Percentiles rank a stretch among this genome's conserved stretches.
Conservation (phyloP, 2,797 vertebrate genomes). For the Xenopus petersii region DNA sequence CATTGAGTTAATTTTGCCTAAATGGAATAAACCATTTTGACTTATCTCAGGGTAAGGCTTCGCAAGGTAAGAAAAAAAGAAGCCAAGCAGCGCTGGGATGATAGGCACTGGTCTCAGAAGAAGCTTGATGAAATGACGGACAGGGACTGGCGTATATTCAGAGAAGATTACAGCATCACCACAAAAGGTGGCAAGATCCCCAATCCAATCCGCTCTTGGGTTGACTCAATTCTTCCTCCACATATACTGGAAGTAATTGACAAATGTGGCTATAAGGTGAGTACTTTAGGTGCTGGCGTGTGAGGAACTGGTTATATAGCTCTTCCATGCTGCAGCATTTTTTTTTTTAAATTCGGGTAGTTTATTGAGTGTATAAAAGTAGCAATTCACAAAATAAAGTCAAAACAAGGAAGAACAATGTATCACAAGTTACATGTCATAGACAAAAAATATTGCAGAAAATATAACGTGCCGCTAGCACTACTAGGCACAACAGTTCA, state of each 20-base stretch:
- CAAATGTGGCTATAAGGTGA: conserved; percentile 96
- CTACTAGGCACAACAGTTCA: too few species aligned
- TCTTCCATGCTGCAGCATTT: too few species aligned
- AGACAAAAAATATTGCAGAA: too few species aligned
- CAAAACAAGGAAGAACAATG: too few species aligned
- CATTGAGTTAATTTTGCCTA: too few species aligned
- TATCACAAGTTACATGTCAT: too few species aligned
- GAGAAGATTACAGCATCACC: conserved; percentile 97
- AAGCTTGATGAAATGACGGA: conserved; percentile 98
- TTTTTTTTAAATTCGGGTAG: too few species aligned
- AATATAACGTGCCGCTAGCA: too few species aligned
- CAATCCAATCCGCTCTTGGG: conserved; percentile 97
- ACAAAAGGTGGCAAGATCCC: conserved; percentile 98
- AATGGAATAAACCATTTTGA: not conserved
- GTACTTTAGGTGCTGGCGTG: not conserved
- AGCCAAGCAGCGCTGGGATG: conserved; percentile 97
- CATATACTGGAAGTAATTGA: conserved; percentile 98
- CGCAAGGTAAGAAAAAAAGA: conserved; percentile 96
- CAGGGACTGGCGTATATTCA: conserved; percentile 96
- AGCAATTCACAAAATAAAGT: too few species aligned
- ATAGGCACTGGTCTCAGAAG: conserved; percentile 98
- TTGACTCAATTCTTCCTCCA: conserved; percentile 85
- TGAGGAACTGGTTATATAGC: too few species aligned
- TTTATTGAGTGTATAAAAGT: too few species aligned
- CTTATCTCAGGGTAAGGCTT: conserved; percentile 73